A percentile compares a stretch with the other conserved stretches of the same genome.
Conservation (phyloP, 2,113 vertebrate genomes). For the Anhinga rufa region DNA sequence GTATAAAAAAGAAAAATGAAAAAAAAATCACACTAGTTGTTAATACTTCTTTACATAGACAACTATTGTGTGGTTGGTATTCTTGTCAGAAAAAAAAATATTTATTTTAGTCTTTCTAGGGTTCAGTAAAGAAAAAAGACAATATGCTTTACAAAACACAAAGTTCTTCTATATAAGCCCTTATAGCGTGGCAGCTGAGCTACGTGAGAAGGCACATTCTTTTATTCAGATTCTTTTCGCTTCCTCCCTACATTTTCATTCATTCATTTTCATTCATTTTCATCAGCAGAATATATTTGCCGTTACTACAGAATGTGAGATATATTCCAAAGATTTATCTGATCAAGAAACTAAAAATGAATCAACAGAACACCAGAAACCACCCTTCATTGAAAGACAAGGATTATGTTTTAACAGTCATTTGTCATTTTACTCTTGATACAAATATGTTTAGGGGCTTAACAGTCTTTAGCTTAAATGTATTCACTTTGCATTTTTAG, state of each 20-base stretch:
- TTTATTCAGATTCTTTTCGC: background rate
- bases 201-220: background rate
- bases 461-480: background rate
- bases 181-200: background rate
- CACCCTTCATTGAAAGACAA: background rate
- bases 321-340: background rate
- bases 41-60: background rate
- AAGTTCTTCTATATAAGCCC: background rate
- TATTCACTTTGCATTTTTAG: background rate
- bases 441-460: background rate
- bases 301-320: background rate
- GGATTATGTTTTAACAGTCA: background rate
- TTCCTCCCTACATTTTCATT: background rate
- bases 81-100: background rate
- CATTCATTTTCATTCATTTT: background rate
- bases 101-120: background rate
- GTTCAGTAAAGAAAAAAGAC: background rate
- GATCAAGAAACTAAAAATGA: background rate
- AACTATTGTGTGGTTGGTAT: background rate
- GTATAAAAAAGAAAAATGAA: background rate
- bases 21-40: background rate
- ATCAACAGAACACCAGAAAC: background rate
- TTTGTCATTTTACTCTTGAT: background rate
- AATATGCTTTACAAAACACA: background rate
- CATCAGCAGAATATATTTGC: background rate